Evolutionary conservation across 1,140 invertebrate species (phyloP).

Genomic region (Drosophila ercepeae): DNA sequence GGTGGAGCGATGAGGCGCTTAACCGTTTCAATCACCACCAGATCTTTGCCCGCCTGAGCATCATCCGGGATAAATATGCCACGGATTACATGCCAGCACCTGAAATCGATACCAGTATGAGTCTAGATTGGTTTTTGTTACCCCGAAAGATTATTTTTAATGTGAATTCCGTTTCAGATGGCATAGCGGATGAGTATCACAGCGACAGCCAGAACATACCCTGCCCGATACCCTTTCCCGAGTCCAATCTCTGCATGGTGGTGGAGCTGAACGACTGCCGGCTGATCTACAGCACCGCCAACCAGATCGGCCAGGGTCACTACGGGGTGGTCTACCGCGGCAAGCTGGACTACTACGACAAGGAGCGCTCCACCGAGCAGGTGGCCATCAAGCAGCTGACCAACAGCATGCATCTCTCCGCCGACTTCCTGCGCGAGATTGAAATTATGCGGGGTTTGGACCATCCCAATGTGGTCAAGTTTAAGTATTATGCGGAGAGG

Average conservation of each 20-base stretch:
- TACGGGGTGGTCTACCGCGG: conserved; percentile 73
- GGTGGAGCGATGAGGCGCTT: conserved; percentile 92
- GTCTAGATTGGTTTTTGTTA: neutral
- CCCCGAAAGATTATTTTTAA: neutral
- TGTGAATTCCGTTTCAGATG: neutral
- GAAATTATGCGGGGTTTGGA: conserved; percentile 91
- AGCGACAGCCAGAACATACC: neutral
- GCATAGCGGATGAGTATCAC: conserved; percentile 4
- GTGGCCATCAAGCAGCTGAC: conserved; percentile 90
- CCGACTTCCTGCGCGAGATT: conserved; percentile 90
- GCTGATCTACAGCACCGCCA: conserved; percentile 55
- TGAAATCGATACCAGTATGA: conserved; percentile 38
- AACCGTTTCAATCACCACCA: conserved; percentile 89
- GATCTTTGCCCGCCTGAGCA: conserved; percentile 68
- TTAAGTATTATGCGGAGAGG: conserved; percentile 91
- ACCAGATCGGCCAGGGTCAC: conserved; percentile 71
- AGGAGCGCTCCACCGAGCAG: conserved; percentile 63
- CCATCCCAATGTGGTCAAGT: conserved; percentile 94
- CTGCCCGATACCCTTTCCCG: neutral
- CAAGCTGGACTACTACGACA: conserved; percentile 46
- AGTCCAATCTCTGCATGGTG: conserved; percentile 47
- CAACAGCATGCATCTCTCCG: conserved; percentile 84
- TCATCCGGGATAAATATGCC: conserved; percentile 27
- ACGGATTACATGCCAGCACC: conserved; percentile 28
- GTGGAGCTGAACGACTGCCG: conserved; percentile 60